Base-by-base conservation (phyloP, 2,113 vertebrate species). In the Scophthalmus maximus region DNA sequence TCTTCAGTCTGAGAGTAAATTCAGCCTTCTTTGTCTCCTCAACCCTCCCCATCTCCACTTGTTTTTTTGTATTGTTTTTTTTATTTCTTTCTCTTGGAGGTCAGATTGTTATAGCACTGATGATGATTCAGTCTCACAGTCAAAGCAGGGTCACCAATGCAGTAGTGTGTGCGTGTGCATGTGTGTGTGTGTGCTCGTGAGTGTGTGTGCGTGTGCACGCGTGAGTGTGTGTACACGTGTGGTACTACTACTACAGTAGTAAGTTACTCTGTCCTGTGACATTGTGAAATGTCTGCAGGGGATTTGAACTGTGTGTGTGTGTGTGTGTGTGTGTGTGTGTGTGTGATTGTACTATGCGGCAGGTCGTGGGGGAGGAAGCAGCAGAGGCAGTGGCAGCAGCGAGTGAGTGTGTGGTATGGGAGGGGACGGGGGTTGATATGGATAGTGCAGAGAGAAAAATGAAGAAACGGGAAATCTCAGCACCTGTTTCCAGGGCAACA, bases 401-500 rank as follows among this genome's bases (percentile, higher is more conserved):
- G 46, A 62, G 62, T 81, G 71, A 74, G 79, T 47, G 78, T 74
- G 73, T 4, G 71, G 25, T 6, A 36, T 36, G 12, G 34, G 44
- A n/a, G 9, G 49, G 80, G 71, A 1, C 1, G 63, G 63, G 2
- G n/a, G n/a, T n/a, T 84, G 89, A 89, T 85, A 91, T 89, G 90
- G 88, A 90, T 90, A 92, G 91, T 76, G 79, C 84, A 79, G 86
- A 88, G 82, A 12, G 82, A n/a, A 91, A 92, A 79, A 88, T 88
- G 89, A 89, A 88, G 87, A 91, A 88, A 92, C 83, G 82, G 85
- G 89, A 91, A 94, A 90, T 94, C 89, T 92, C 88, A 68, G 91
- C 88, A 93, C 90, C 92, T 93, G 93, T 94, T 94, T 94, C 93
- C 93, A 94, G 90, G 93, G 93, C 92, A 93, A 94, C 93, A 86